A percentile compares a stretch with the other conserved stretches of the same genome.
These are phyloP conservation scores for Papilio gigon DNA, from an alignment of 2,888 invertebrate genomes.

Conservation along the genomic window DNA sequence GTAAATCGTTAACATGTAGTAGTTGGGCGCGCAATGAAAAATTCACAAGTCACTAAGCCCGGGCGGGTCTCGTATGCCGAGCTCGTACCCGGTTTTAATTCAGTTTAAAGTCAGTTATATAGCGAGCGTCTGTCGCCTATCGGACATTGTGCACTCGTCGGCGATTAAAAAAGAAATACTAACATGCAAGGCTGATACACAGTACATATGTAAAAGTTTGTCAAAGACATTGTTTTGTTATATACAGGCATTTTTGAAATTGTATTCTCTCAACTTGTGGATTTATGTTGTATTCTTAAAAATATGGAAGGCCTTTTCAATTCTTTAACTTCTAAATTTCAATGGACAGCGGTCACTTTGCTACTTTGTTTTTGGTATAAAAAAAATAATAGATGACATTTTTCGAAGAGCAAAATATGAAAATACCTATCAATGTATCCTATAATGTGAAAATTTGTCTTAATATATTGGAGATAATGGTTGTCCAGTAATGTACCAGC, in stretches of 20 bases:
- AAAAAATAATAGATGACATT: no score
- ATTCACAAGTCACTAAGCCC: constrained; percentile 35
- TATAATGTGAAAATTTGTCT: no score
- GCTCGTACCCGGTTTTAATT: constrained; percentile 33
- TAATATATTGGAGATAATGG: no score
- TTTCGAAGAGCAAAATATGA: no score
- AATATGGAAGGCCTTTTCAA: no score
- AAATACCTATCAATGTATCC: no score
- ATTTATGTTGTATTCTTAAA: no score
- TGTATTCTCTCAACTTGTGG: no score
- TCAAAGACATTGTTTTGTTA: not conserved
- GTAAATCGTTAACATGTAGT: constrained; percentile 39
- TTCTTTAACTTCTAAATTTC: no score
- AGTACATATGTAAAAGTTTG: not conserved
- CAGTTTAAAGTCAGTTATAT: constrained; percentile 33
- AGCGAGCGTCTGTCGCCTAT: constrained; percentile 24
- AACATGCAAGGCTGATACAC: not conserved
- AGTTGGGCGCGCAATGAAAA: constrained; percentile 37
- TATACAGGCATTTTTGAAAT: not conserved
- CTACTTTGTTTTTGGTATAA: no score
- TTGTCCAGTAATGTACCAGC: no score
- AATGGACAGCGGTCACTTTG: no score
- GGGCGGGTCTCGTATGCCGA: constrained; percentile 12
- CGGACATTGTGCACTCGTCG: constrained; percentile 12
- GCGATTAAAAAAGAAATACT: not conserved